phyloP scores from a whole-genome alignment of 2,113 vertebrate species.

The Uropsilus gracilis region DNA sequence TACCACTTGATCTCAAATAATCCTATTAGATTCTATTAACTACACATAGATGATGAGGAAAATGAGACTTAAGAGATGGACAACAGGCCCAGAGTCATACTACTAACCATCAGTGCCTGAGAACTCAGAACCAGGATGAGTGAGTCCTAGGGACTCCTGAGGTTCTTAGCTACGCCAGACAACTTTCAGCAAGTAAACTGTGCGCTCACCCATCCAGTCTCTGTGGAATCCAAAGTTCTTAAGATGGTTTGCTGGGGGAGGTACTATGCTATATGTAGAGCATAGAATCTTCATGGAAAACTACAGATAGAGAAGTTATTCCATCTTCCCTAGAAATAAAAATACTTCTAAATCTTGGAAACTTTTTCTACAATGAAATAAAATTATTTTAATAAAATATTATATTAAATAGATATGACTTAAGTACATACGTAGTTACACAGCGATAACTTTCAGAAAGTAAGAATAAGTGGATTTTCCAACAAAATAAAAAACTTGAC shows the following conservation, averaged over 20 bases:
- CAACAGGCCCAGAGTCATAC: not conserved
- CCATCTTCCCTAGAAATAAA: not conserved
- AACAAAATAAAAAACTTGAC: not conserved
- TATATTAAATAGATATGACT: not conserved
- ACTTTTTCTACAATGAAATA: constrained; percentile 25
- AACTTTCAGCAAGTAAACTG: not conserved
- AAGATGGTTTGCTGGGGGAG: not conserved
- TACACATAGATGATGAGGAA: not conserved
- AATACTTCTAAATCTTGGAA: not conserved
- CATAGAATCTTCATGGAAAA: not conserved
- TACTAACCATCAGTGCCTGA: not conserved
- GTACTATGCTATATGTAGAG: not conserved
- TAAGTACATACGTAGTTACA: not conserved
- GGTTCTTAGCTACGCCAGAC: not conserved
- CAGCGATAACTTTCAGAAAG: not conserved
- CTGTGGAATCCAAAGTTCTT: not conserved
- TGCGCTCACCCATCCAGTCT: not conserved
- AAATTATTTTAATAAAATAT: constrained; percentile 33
- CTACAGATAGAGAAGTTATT: not conserved
- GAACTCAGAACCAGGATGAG: not conserved
- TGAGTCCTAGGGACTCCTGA: not conserved
- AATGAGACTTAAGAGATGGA: not conserved
- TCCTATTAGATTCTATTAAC: not conserved
- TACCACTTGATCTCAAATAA: not conserved
- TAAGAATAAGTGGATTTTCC: not conserved